phyloP scores from a whole-genome alignment of 2,113 vertebrate species.

The Gorsachius goisagi region DNA sequence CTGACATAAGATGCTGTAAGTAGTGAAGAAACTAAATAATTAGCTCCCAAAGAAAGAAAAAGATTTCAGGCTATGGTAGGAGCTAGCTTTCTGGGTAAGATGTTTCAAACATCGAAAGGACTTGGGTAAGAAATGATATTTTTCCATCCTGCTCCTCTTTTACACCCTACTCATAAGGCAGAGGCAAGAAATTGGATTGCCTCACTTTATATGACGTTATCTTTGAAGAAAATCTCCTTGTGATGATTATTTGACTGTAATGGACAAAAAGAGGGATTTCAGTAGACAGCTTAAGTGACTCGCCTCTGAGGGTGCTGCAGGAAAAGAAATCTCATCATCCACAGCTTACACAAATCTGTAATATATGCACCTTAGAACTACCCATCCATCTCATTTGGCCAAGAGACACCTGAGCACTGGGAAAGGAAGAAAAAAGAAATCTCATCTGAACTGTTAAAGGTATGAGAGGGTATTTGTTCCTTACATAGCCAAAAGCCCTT shows the following conservation, averaged over 20 bases:
- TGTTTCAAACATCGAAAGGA: neutral
- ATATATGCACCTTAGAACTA: neutral
- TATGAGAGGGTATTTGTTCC: neutral
- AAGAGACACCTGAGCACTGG: neutral
- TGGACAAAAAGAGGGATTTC: neutral
- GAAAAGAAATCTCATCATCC: constrained; percentile 4
- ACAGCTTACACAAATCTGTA: neutral
- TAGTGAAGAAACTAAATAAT: neutral
- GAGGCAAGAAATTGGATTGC: neutral
- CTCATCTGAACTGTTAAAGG: neutral
- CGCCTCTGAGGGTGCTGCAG: neutral
- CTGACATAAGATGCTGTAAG: neutral
- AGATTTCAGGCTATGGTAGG: neutral
- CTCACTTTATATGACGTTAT: neutral
- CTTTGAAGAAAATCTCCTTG: neutral
- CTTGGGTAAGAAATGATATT: neutral
- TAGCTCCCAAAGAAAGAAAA: neutral
- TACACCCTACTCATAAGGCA: neutral
- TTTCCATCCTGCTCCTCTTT: neutral
- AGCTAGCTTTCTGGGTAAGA: neutral
- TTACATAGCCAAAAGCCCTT: neutral
- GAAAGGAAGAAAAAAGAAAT: neutral
- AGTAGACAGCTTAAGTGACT: neutral
- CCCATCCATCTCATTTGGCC: neutral
- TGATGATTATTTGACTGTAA: neutral